Conservation (phyloP, 2,113 vertebrate genomes). For the Solea senegalensis region DNA sequence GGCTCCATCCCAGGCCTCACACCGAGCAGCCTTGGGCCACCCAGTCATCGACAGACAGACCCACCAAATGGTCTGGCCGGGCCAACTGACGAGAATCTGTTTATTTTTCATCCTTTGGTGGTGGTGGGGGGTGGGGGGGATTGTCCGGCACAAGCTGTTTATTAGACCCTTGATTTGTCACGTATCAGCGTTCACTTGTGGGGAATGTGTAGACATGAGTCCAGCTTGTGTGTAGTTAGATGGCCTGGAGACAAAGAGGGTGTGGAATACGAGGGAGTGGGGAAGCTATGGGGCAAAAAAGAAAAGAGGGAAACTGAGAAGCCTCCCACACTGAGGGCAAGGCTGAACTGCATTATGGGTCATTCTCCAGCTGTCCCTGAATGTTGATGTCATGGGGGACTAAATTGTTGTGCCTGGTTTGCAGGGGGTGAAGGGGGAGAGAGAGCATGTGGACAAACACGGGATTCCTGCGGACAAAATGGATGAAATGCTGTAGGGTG, state of each 20-base stretch:
- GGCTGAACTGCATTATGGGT: conserved; percentile 69
- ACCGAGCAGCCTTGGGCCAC: conserved; percentile 81
- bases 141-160: conserved; percentile 80
- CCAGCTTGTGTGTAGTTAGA: conserved; percentile 71
- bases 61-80: conserved; percentile 72
- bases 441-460: conserved; percentile 53
- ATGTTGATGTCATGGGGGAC: conserved; percentile 68
- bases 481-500: conserved; percentile 36
- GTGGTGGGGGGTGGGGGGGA: conserved; percentile 67
- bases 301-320: conserved; percentile 43
- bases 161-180: conserved; percentile 84
- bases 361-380: conserved; percentile 74
- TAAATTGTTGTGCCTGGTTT: conserved; percentile 51
- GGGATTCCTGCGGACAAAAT: conserved; percentile 39
- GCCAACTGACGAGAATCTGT: conserved; percentile 77
- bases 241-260: conserved; percentile 59
- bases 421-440: conserved; percentile 40
- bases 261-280: conserved; percentile 30
- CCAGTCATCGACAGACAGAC: conserved; percentile 80
- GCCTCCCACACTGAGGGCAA: conserved; percentile 67
- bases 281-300: conserved; percentile 27
- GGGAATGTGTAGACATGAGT: conserved; percentile 74
- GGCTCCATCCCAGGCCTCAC: conserved; percentile 83
- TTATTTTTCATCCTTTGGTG: conserved; percentile 84
- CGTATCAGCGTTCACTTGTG: conserved; percentile 73